Conservation (phyloP, 2,797 vertebrate genomes). For the Cheracebus regulus region DNA sequence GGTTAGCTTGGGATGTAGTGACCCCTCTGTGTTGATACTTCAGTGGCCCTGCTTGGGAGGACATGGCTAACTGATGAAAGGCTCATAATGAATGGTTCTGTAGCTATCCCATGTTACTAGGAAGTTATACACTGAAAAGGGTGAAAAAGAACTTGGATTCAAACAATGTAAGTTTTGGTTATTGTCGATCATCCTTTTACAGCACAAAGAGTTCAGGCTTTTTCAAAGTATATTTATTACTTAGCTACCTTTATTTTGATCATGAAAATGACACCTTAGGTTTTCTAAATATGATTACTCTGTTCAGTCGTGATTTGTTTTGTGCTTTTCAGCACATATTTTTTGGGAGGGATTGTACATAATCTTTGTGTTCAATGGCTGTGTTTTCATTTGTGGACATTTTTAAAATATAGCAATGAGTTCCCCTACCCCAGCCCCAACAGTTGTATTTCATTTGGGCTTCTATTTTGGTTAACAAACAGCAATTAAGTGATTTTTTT, state of each 20-base stretch:
- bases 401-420: not conserved
- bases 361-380: not conserved
- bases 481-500: not conserved
- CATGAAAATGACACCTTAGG: not conserved
- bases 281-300: not conserved
- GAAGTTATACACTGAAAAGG: not conserved
- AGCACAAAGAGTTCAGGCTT: not conserved
- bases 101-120: not conserved
- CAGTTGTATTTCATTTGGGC: conserved; percentile 9
- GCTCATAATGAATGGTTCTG: not conserved
- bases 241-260: not conserved
- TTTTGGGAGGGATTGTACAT: not conserved
- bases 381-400: not conserved
- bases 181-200: not conserved
- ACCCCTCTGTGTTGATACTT: not conserved
- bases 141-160: not conserved
- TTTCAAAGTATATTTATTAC: not conserved
- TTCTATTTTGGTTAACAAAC: conserved; percentile 4
- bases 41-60: not conserved
- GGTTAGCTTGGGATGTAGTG: not conserved
- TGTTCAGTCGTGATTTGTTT: not conserved
- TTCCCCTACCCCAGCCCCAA: too few relatives aligned
- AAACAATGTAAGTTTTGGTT: not conserved
- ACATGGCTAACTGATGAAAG: rapidly evolving
- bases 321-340: not conserved